Evolutionary conservation across 2,797 vertebrate species (phyloP).

Genomic region (Nothura maculosa): DNA sequence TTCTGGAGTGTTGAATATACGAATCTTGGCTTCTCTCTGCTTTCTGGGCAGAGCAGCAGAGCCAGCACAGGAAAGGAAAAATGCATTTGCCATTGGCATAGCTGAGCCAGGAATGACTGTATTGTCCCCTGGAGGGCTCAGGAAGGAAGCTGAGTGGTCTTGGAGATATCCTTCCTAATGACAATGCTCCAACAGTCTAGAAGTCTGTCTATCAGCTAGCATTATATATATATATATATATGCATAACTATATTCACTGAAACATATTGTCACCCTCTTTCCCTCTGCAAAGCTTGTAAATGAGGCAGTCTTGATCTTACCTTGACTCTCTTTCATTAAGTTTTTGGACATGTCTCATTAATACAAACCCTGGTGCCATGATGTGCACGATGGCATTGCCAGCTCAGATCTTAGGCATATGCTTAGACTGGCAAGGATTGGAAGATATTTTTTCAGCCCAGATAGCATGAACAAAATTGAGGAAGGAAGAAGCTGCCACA

Average conservation of each 20-base stretch:
- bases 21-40: not conserved
- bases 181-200: not conserved
- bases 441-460: not conserved
- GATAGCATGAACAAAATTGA: conserved; percentile 5
- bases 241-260: not conserved
- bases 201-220: not conserved
- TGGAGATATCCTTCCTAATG: not conserved
- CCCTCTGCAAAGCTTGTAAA: not conserved
- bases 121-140: not conserved
- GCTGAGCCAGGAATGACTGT: not conserved
- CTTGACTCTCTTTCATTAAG: not conserved
- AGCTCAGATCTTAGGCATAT: not conserved
- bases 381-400: conserved; percentile 9
- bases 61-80: not conserved
- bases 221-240: not conserved
- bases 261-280: not conserved
- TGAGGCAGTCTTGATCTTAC: not conserved
- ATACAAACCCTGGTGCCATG: not conserved
- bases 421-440: conserved; percentile 28
- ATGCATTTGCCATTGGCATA: not conserved
- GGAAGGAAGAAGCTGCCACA: conserved; percentile 11
- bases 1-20: not conserved
- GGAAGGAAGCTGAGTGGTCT: not conserved
- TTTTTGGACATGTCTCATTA: not conserved
- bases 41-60: not conserved